These are phyloP conservation scores for Hydrochoerus hydrochaeris DNA, from an alignment of 2,113 vertebrate genomes.

Conservation along the genomic window DNA sequence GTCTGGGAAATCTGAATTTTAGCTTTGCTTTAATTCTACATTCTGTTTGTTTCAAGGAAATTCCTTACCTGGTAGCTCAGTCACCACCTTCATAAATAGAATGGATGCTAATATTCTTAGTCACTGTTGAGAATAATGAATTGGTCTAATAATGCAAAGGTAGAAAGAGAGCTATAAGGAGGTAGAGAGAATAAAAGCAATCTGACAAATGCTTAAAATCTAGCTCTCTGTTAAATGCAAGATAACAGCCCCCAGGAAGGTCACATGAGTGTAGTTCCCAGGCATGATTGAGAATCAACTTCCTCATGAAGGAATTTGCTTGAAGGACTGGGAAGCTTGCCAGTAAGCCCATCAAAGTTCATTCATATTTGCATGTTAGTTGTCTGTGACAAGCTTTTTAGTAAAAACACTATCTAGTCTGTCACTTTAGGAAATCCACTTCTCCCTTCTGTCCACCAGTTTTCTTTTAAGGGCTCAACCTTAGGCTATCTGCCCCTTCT, in stretches of 20 bases:
- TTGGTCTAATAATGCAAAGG: neutral
- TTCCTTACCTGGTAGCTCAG: neutral
- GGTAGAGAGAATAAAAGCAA: conserved; percentile 14
- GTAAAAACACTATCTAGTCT: conserved; percentile 38
- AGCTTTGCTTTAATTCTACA: neutral
- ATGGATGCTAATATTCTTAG: neutral
- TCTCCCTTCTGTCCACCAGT: neutral
- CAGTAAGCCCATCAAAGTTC: conserved; percentile 58
- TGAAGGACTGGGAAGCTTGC: conserved; percentile 38
- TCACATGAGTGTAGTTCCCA: neutral
- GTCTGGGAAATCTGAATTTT: neutral
- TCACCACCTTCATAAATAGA: neutral
- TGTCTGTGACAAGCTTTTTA: conserved; percentile 61
- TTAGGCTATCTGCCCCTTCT: neutral
- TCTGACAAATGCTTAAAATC: neutral
- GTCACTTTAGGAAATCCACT: conserved; percentile 41
- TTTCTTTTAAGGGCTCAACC: neutral
- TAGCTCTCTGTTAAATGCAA: neutral
- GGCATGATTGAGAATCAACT: conserved; percentile 26
- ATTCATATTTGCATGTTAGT: conserved; percentile 60
- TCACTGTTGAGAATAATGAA: neutral
- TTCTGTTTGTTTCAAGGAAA: conserved; percentile 35
- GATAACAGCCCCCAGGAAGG: neutral
- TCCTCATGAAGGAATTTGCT: conserved; percentile 62
- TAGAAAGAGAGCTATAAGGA: neutral